Base-by-base conservation (phyloP, 2,113 vertebrate species). In the Hippopotamus amphibius region DNA sequence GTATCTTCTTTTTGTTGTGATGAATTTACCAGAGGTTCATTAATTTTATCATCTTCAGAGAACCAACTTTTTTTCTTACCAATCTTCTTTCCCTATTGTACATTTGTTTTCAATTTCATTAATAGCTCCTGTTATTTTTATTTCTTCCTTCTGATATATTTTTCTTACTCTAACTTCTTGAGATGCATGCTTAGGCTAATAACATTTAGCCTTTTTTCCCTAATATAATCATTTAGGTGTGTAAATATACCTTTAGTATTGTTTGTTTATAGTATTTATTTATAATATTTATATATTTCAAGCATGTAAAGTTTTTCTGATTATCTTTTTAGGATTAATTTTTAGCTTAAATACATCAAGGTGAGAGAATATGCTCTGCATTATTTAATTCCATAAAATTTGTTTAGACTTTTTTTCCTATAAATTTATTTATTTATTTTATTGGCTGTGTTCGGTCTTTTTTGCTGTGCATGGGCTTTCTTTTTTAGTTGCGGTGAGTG, bases 11-110 rank as follows among this genome's bases (percentile, higher is more conserved):
- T 72, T 68, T 66, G 48, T 80, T 76, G 14, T 55, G 24, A 43
- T 87, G 33, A 33, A 33, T 80, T 94, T 46, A 79, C 76, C 41
- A 55, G 37, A 76, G 37, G 16, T 84, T 72, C 12, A 63, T 90
- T 74, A 82, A 80, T 91, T 59, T 72, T n/a, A 66, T 30, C 57
- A 30, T 84, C n/a, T 76, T 90, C 68, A 69, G 53, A 85, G 83
- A 86, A 79, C 59, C 26, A 85, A 79, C 26, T 33, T 86, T 63
- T 50, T 30, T 63, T 1, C 14, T 89, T 80, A 63, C 59, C 80
- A 19, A 53, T 63, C 5, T 14, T 57, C 50, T 80, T 48, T 87
- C 50, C 53, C 26, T 86, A 1, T 76, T 76, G 26, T 86, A n/a
- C 43, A 46, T 83, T 61, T 72, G 28, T 76, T 89, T 76, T 76